Percentiles rank a stretch among this genome's conserved stretches.
These are phyloP conservation scores for Drosophila hawaiiensis DNA, from an alignment of 2,888 invertebrate genomes.

Conservation along the genomic window DNA sequence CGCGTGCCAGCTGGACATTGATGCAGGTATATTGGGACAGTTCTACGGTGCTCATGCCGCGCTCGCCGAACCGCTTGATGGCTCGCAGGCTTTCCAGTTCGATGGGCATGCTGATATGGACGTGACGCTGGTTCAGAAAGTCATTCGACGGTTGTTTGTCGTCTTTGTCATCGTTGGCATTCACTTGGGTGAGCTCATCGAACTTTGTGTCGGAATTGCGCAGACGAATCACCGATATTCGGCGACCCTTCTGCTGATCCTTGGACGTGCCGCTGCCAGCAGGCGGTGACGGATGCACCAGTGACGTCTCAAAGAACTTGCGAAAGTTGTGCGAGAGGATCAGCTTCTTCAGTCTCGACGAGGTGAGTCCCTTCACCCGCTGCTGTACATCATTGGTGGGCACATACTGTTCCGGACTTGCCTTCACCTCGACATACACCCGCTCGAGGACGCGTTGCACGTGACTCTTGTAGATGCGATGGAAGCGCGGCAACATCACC, in stretches of 20 bases:
- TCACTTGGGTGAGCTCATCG: slow-evolving; percentile 84
- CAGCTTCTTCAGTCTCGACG: slow-evolving; percentile 72
- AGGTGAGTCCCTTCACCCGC: slow-evolving; percentile 46
- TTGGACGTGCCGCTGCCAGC: slow-evolving; percentile 18
- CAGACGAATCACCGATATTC: slow-evolving; percentile 87
- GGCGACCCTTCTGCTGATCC: slow-evolving; percentile 77
- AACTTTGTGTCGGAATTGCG: slow-evolving; percentile 87
- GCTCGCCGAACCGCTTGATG: slow-evolving; percentile 86
- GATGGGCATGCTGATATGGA: slow-evolving; percentile 84
- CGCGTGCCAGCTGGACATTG: slow-evolving; percentile 85
- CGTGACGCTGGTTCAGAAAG: slow-evolving; percentile 68
- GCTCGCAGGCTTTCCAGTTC: slow-evolving; percentile 86
- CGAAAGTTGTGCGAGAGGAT: slow-evolving; percentile 86
- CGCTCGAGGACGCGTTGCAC: slow-evolving; percentile 84
- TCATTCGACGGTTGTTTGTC: slow-evolving; percentile 84
- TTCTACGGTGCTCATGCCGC: slow-evolving; percentile 86
- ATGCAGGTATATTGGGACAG: slow-evolving; percentile 84
- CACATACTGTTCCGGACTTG: slow-evolving; percentile 30
- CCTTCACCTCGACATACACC: slow-evolving; percentile 82
- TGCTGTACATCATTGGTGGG: slow-evolving; percentile 41
- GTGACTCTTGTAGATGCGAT: slow-evolving; percentile 86
- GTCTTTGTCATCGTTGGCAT: slow-evolving; percentile 83
- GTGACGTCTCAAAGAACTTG: slow-evolving; percentile 86
- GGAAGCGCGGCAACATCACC: slow-evolving; percentile 89
- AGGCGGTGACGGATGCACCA: slow-evolving; percentile 19